phyloP scores from a whole-genome alignment of 2,113 vertebrate species.

The Macaca nemestrina region DNA sequence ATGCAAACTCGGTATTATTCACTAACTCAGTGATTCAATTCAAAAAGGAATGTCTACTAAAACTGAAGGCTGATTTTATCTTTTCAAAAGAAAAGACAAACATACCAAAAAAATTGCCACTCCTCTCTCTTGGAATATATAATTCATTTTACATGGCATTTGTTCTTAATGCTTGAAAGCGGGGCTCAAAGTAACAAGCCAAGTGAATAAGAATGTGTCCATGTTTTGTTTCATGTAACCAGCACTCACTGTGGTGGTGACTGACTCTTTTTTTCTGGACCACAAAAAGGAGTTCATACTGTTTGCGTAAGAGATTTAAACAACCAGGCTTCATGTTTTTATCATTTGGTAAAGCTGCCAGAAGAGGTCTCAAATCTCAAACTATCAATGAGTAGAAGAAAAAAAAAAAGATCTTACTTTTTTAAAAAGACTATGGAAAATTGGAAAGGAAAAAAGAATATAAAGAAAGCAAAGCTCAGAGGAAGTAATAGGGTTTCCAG shows the following conservation, averaged over 20 bases:
- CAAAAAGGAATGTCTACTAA: neutral
- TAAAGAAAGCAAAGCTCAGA: neutral
- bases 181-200: neutral
- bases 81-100: slow-evolving; percentile 19
- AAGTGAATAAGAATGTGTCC: neutral
- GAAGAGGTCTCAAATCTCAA: neutral
- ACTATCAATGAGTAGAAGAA: neutral
- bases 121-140: neutral
- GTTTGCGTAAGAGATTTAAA: neutral
- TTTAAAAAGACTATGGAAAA: neutral
- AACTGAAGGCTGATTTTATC: neutral
- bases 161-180: neutral
- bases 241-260: neutral
- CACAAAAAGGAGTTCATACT: neutral
- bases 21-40: neutral
- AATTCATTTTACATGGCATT: neutral
- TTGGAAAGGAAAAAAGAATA: neutral
- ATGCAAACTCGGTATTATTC: neutral
- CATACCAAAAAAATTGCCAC: neutral
- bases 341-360: neutral
- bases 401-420: neutral
- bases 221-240: neutral
- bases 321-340: neutral
- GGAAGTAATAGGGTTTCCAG: neutral
- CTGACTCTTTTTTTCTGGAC: neutral